Base-by-base conservation (phyloP, 2,797 vertebrate genomes). In the Pipistrellus pygmaeus region DNA sequence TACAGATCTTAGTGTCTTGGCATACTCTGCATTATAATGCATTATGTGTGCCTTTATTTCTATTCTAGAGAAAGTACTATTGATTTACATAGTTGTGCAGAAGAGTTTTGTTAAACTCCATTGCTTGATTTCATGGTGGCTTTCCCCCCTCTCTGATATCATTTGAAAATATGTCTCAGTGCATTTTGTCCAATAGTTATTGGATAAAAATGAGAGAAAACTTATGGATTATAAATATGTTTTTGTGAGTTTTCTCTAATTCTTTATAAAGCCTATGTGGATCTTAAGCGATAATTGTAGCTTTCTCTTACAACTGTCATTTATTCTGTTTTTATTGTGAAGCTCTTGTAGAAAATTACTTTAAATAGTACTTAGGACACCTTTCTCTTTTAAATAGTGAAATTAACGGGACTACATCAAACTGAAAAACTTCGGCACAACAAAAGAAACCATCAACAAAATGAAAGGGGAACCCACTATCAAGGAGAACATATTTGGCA, bases 1-100 rank as follows among this genome's bases (percentile, higher is more conserved):
- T 97, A 87, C 76, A 90, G 51, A 92, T 92, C 73, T 93, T 96
- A 92, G 85, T 95, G 77, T 88, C 91, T 93, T 57, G 88, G 15
- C 90, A 89, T 84, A 18, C 86, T 46, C 11, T 96, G 12, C 62
- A 76, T 94, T 96, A 91, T 95, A 96, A 97, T 95, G 85, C 2
- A 68, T 95, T 60, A 14, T 84, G 75, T 92, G 44, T 62, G 72
- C 72, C 93, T 91, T 91, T 46, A 92, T 85, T 96, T 91, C 90
- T 78, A 86, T 87, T 90, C 90, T 72, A 96, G 94, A 85, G 81
- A 81, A 66, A 93, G 35, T 77, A 53, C 71, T 78, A 78, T 96
- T 91, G 46, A 96, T 85, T 96, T 93, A 96, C 95, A 86, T 80
- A 55, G 73, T 83, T 57, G 12, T 48, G 60, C 21, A 71, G 90